Evolutionary conservation across 2,797 vertebrate genomes (phyloP), one percentile per base, ranked within the genome.

Genomic region (Stomatorhinus walkeri): DNA sequence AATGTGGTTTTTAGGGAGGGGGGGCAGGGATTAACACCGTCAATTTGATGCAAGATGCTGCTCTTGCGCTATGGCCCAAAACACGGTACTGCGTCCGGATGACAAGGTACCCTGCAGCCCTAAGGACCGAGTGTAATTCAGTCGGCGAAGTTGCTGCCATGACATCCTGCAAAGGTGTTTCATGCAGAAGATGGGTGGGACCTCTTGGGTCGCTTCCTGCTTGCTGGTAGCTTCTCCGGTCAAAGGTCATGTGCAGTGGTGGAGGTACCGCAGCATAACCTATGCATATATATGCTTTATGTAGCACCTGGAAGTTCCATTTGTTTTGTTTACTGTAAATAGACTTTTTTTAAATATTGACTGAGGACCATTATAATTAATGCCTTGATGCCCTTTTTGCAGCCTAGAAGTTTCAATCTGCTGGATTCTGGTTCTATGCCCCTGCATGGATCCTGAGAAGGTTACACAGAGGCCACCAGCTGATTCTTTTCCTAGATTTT

Each of bases 1-100:
- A 96, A 94, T 0, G 95, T 95, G 85, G 95, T 95, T 86, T 95
- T 96, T 96, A 93, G 28, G 83, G 91, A 89, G 0, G 91, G 91
- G 94, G 9, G 14, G 43, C 2, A 0, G 19, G n/a, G 36, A 0
- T 49, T 49, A 83, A 52, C 2, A 36, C 3, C 32, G 0, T 40
- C 68, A 40, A 14, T 36, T 36, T 76, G 68, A 14, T 76, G 68
- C 32, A 14, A 36, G 68, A 40, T 36, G 68, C 32, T 19, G 32
- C 43, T 3, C 43, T 79, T 4, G 3, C 2, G 36, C 14, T 79
- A 8, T 3, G 19, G 36, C 36, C 16, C 72, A 46, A 40, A 79
- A 79, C n/a, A 40, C 1, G 16, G 36, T 9, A 43, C 72, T 7
- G 72, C 16, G 2, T 43, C 72, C 40, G 2, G 32, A 43, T 16